Evolutionary conservation across 2,113 vertebrate species (phyloP).

Genomic region (Percina caprodes): DNA sequence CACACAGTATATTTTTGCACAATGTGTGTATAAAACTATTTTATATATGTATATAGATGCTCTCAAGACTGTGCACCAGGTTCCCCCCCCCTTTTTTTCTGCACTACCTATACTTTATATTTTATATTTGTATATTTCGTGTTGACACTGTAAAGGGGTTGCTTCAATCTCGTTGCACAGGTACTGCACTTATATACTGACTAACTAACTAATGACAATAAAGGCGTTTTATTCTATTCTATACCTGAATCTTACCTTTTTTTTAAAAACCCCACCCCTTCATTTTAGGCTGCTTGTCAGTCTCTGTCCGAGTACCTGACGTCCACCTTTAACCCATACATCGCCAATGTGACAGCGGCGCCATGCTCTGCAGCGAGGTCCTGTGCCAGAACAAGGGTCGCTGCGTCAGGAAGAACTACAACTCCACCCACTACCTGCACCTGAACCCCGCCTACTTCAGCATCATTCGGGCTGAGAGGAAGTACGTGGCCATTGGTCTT

Average conservation of each 20-base stretch:
- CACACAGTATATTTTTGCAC: no score
- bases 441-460: conserved; percentile 73
- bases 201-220: no score
- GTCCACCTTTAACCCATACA: conserved; percentile 85
- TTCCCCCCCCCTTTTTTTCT: no score
- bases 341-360: conserved; percentile 91
- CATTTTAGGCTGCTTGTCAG: conserved; percentile 73
- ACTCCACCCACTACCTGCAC: conserved; percentile 89
- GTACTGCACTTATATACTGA: no score
- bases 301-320: conserved; percentile 77
- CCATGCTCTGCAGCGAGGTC: conserved; percentile 87
- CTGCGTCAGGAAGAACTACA: conserved; percentile 85
- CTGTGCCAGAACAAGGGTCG: conserved; percentile 87
- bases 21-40: no score
- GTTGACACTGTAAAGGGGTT: no score
- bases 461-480: conserved; percentile 52
- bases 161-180: no score
- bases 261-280: background rate
- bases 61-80: no score
- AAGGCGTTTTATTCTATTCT: no score
- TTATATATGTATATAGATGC: no score
- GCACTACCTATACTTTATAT: no score
- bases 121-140: no score
- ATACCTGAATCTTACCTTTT: background rate
- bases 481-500: conserved; percentile 68